Percentiles rank a stretch among this genome's conserved stretches.
These are phyloP conservation scores for Misgurnus anguillicaudatus DNA, from an alignment of 2,113 vertebrate species.

Conservation along the genomic window DNA sequence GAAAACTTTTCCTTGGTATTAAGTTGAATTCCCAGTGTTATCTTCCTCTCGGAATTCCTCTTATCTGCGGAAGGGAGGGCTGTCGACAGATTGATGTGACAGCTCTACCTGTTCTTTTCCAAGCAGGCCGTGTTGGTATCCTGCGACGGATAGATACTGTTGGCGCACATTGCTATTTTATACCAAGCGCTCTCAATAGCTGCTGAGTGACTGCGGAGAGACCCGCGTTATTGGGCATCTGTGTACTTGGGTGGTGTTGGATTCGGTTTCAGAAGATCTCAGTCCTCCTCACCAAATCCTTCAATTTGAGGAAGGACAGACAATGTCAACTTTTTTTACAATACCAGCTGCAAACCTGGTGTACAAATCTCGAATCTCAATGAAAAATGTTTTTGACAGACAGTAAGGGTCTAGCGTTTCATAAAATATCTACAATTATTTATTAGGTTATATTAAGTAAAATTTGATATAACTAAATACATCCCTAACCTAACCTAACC, in stretches of 20 bases:
- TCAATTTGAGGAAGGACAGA: constrained; percentile 45
- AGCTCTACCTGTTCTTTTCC: constrained; percentile 77
- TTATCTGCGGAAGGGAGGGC: constrained; percentile 75
- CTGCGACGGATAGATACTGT: constrained; percentile 81
- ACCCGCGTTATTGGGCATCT: constrained; percentile 75
- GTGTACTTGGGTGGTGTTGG: constrained; percentile 75
- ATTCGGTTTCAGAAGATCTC: constrained; percentile 79
- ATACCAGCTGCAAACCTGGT: not conserved
- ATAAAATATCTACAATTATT: not conserved
- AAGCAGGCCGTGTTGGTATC: constrained; percentile 74
- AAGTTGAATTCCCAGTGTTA: constrained; percentile 76
- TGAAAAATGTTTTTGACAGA: too few species aligned
- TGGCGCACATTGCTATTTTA: constrained; percentile 75
- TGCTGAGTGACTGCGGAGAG: constrained; percentile 83
- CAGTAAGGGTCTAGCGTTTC: too few species aligned
- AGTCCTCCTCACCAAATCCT: constrained; percentile 34
- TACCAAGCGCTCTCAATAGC: constrained; percentile 82
- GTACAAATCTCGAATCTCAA: not conserved
- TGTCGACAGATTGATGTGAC: constrained; percentile 82
- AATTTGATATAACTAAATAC: too few species aligned
- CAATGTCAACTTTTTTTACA: constrained; percentile 25
- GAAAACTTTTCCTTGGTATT: constrained; percentile 80
- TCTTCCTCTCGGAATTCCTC: constrained; percentile 80
- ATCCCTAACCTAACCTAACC: too few species aligned
- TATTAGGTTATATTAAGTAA: not conserved